phyloP scores from a whole-genome alignment of 1,140 invertebrate species.

The Pachyrhynchus sulphureomaculatus region DNA sequence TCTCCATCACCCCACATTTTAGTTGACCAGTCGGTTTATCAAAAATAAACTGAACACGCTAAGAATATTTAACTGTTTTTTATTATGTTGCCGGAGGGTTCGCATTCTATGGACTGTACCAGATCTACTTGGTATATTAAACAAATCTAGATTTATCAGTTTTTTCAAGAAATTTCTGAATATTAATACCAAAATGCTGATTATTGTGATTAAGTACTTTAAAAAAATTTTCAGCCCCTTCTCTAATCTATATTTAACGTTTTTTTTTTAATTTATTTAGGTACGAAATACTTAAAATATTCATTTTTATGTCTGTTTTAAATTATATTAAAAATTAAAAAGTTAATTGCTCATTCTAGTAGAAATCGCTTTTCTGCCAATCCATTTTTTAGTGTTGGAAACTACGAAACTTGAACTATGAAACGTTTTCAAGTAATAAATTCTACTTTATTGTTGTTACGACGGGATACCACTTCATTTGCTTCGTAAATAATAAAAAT shows the following conservation, averaged over 20 bases:
- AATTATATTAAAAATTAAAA: conserved; percentile 14
- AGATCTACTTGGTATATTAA: too few species aligned
- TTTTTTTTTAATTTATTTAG: conserved; percentile 39
- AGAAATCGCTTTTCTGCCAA: too few species aligned
- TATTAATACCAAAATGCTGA: background rate
- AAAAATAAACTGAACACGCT: background rate
- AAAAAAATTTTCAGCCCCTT: conserved; percentile 27
- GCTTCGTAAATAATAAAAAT: too few species aligned
- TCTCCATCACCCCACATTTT: background rate
- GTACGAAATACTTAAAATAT: conserved; percentile 25
- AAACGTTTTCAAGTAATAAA: too few species aligned
- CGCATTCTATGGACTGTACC: too few species aligned
- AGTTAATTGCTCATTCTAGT: too few species aligned
- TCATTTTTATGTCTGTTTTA: conserved; percentile 19
- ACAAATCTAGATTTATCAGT: background rate
- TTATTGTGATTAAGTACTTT: conserved; percentile 3
- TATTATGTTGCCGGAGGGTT: too few species aligned
- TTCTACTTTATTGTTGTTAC: too few species aligned
- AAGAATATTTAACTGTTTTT: too few species aligned
- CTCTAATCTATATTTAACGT: conserved; percentile 36
- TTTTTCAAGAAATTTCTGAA: background rate
- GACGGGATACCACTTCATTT: too few species aligned
- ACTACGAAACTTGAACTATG: too few species aligned
- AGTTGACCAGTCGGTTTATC: background rate
- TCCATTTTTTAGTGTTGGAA: too few species aligned